Base-by-base conservation (phyloP, 2,797 vertebrate species). In the Premnoplex brunnescens region DNA sequence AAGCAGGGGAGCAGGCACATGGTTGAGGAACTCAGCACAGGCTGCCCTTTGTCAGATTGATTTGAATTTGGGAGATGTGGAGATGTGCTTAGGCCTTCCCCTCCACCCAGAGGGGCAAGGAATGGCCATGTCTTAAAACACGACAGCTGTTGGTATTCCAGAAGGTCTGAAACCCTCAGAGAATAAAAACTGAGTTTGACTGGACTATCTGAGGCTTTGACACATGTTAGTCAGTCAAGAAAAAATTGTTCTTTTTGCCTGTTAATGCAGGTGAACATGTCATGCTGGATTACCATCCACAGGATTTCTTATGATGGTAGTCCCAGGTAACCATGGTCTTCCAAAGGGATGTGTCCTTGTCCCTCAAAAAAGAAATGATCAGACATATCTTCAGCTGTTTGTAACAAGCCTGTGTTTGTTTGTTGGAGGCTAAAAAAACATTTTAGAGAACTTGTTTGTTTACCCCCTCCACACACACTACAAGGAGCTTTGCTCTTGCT, bases 191-290 rank as follows among this genome's bases (percentile, higher is more conserved):
- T 46, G 27, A 46, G 39, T 44, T 2, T 2, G 0, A 6, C 9
- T 17, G 37, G n/a, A 20, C 12, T 81, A n/a, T 59, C 32, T 44
- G 36, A 59, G 13, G 4, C 73, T 9, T 44, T 88, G 39, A n/a
- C 39, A 32, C 11, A 17, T 0, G 0, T 46, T n/a, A 26, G 12
- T 0, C 1, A 77, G 55, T 43, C 0, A 0, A 84, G 44, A 43
- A 12, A 51, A 80, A 88, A 7, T 49, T 49, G 44, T 64, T 7
- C 19, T 36, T 77, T 87, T 27, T 27, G 60, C 18, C 15, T 27
- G 18, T 76, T 79, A n/a, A 26, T 1, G 5, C 24, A 43, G 21
- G 13, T 80, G 30, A 62, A 76, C 68, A 18, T 46, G 18, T 15
- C 0, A 0, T 62, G 36, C 9, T 51, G 52, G 21, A 13, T 77